A percentile compares a stretch with the other conserved stretches of the same genome.
Evolutionary conservation across 2,113 vertebrate species (phyloP).

Genomic region (Bambusicola thoracicus): DNA sequence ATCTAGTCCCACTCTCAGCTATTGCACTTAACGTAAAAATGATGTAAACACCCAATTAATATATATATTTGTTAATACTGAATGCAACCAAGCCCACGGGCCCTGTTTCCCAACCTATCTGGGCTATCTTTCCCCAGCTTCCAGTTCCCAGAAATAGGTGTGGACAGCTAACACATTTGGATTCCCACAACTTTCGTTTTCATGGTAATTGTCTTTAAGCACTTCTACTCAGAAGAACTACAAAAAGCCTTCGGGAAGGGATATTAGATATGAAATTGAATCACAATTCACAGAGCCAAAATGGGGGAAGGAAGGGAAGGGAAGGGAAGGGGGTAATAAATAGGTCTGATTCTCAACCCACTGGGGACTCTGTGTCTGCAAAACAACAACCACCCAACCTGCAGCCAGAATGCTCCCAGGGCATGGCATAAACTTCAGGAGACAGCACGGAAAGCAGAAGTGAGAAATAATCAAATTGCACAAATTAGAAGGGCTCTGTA

Average conservation of each 20-base stretch:
- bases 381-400: rapidly evolving
- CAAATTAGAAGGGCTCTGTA: background rate
- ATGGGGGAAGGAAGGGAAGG: background rate
- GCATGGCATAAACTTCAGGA: background rate
- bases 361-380: background rate
- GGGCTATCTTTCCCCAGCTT: background rate
- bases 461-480: background rate
- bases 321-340: background rate
- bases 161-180: background rate
- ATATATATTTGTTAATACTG: background rate
- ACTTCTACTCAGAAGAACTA: background rate
- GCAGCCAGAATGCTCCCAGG: rapidly evolving
- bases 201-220: background rate
- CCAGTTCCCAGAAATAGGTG: background rate
- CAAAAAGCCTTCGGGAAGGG: background rate
- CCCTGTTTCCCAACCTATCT: background rate
- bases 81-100: background rate
- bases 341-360: background rate
- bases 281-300: background rate
- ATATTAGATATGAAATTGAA: background rate
- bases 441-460: background rate
- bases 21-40: background rate
- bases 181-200: background rate
- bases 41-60: background rate
- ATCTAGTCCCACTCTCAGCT: background rate